Conservation (phyloP, 2,113 vertebrate species). For the Chaenogobius annularis region DNA sequence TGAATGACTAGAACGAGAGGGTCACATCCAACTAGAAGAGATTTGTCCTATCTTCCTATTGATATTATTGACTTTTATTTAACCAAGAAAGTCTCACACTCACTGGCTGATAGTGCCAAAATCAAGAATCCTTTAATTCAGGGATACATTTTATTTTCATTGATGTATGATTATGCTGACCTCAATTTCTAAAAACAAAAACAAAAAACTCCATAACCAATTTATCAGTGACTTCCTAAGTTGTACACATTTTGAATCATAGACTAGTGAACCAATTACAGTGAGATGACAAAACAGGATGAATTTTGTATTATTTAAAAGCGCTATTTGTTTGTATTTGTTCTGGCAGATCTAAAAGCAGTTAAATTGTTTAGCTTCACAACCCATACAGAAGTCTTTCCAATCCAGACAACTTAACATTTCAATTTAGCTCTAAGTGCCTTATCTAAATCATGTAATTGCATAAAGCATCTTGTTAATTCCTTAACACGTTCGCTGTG, state of each 20-base stretch:
- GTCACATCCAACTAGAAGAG: neutral
- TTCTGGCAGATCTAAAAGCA: neutral
- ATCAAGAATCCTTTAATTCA: too few species aligned
- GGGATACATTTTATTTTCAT: too few species aligned
- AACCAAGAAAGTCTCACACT: too few species aligned
- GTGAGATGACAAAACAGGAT: neutral
- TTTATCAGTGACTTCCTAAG: too few species aligned
- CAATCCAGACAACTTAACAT: neutral
- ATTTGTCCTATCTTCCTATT: neutral
- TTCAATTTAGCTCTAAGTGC: conserved; percentile 7
- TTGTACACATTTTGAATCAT: neutral
- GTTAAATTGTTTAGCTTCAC: neutral
- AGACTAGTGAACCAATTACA: neutral
- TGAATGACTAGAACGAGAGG: conserved; percentile 14
- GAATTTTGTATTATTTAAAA: neutral
- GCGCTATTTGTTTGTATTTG: neutral
- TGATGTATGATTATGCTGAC: too few species aligned
- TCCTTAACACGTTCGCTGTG: conserved; percentile 8
- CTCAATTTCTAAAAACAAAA: too few species aligned
- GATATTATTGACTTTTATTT: neutral
- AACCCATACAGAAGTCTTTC: neutral
- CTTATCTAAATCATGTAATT: neutral
- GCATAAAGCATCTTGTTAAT: conserved; percentile 31
- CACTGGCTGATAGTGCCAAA: too few species aligned
- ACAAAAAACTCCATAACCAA: too few species aligned